phyloP scores from a whole-genome alignment of 1,140 invertebrate species.

The Patella vulgata region DNA sequence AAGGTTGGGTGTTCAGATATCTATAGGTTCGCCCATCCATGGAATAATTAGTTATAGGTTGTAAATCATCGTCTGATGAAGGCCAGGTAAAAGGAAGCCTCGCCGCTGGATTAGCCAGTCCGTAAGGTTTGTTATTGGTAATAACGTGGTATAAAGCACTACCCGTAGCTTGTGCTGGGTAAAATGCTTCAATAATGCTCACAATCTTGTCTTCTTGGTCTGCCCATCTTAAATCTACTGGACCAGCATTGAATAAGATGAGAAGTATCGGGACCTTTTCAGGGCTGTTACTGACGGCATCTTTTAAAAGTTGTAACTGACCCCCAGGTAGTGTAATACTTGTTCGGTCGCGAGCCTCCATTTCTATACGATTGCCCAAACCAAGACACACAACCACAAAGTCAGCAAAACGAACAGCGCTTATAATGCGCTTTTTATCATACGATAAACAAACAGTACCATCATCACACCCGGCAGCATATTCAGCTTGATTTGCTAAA shows the following conservation, averaged over 20 bases:
- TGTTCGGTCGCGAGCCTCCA: slow-evolving; percentile 10
- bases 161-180: slow-evolving; percentile 51
- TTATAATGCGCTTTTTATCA: slow-evolving; percentile 18
- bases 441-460: slow-evolving; percentile 30
- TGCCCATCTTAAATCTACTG: slow-evolving; percentile 44
- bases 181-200: slow-evolving; percentile 51
- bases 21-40: slow-evolving; percentile 52
- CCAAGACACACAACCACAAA: slow-evolving; percentile 50
- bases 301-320: slow-evolving; percentile 17
- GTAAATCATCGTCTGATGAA: slow-evolving; percentile 28
- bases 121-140: slow-evolving; percentile 17
- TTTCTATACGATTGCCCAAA: slow-evolving; percentile 28
- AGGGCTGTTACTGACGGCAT: slow-evolving; percentile 23
- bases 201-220: slow-evolving; percentile 16
- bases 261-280: slow-evolving; percentile 43
- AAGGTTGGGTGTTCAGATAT: slow-evolving; percentile 44
- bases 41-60: slow-evolving; percentile 45
- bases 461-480: slow-evolving; percentile 41
- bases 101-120: slow-evolving; percentile 43
- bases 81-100: slow-evolving; percentile 52
- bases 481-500: slow-evolving; percentile 18
- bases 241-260: slow-evolving; percentile 48
- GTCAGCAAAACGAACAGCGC: slow-evolving; percentile 25
- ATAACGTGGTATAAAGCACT: slow-evolving; percentile 42
- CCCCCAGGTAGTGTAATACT: slow-evolving; percentile 16